Percentiles rank a stretch among this genome's conserved stretches.
Evolutionary conservation across 2,888 invertebrate species (phyloP).

Genomic region (Leptinotarsa rubiginosa): DNA sequence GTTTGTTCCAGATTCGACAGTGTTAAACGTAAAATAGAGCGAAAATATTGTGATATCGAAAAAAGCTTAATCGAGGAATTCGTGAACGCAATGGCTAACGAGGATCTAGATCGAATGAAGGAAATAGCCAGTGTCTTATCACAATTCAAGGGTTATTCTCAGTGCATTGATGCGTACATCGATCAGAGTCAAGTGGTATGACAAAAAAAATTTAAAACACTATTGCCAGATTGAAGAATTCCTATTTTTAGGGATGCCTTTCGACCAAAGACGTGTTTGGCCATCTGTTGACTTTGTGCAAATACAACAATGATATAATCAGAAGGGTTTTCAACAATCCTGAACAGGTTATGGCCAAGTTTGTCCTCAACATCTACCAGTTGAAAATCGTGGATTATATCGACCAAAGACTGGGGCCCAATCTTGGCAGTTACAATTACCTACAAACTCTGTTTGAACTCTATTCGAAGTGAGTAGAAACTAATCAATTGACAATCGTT

Average conservation of each 20-base stretch:
- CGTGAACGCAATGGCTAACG: conserved; percentile 86
- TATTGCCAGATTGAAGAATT: not conserved
- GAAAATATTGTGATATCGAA: conserved; percentile 92
- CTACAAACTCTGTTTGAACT: conserved; percentile 88
- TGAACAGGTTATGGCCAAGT: conserved; percentile 97
- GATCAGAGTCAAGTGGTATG: conserved; percentile 93
- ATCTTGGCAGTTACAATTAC: conserved; percentile 88
- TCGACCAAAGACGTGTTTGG: conserved; percentile 90
- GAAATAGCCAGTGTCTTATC: conserved; percentile 91
- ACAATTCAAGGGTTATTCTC: conserved; percentile 96
- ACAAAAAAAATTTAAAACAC: conserved; percentile 26
- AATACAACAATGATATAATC: conserved; percentile 85
- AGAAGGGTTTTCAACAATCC: conserved; percentile 94
- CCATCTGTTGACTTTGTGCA: conserved; percentile 90
- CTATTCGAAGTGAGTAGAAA: conserved; percentile 80
- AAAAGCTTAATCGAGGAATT: conserved; percentile 93
- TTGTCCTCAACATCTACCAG: conserved; percentile 95
- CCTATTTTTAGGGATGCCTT: conserved; percentile 78
- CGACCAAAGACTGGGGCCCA: conserved; percentile 82
- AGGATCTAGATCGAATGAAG: conserved; percentile 90
- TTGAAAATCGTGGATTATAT: conserved; percentile 89
- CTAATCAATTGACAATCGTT: no score
- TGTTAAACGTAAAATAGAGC: conserved; percentile 86
- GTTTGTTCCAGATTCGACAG: conserved; percentile 74
- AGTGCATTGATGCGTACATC: conserved; percentile 96